A percentile compares a stretch with the other conserved stretches of the same genome.
Conservation (phyloP, 2,797 vertebrate genomes). For the Coregonus sp. region DNA sequence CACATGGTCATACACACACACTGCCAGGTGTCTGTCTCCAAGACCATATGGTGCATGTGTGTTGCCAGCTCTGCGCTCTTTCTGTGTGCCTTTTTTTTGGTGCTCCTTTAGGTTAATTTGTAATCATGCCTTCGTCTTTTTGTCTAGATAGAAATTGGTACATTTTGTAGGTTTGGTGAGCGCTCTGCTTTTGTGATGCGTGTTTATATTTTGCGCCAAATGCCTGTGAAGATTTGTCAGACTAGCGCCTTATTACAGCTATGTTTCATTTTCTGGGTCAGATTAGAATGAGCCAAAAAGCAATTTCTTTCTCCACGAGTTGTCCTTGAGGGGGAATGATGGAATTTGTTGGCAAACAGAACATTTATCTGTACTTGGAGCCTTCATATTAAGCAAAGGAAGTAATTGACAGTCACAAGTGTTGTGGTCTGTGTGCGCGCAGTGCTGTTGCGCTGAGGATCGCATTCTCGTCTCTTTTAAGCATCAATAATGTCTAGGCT, state of each 20-base stretch:
- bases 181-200: neutral
- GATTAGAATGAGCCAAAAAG: neutral
- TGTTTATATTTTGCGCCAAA: neutral
- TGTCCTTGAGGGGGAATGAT: neutral
- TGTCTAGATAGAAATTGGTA: neutral
- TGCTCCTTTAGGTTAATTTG: neutral
- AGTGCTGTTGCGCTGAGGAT: no score
- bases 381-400: neutral
- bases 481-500: neutral
- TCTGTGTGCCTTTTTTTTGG: neutral
- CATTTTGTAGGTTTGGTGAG: neutral
- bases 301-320: neutral
- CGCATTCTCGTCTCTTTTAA: no score
- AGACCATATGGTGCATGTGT: conserved; percentile 13
- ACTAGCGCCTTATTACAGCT: neutral
- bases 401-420: neutral
- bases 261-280: neutral
- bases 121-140: conserved; percentile 1
- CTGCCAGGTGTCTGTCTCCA: conserved; percentile 16
- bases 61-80: neutral
- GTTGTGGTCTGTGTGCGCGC: neutral
- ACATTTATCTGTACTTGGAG: neutral
- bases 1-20: neutral
- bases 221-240: neutral
- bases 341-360: neutral